Conservation (phyloP, 2,888 invertebrate species). For the Crocallis elinguaria region DNA sequence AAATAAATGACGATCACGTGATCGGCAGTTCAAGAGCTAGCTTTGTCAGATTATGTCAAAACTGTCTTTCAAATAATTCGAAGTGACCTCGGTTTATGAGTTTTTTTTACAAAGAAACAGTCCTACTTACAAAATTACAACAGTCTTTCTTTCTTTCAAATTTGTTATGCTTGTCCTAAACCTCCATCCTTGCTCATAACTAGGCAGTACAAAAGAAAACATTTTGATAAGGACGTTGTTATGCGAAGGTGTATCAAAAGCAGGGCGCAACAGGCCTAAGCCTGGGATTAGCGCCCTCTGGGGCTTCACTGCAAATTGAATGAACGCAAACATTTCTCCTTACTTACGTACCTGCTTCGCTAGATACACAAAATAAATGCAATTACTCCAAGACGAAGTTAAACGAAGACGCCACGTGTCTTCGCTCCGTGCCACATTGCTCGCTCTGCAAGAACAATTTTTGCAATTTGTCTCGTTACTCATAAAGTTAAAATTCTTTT, state of each 20-base stretch:
- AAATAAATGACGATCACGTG: no score
- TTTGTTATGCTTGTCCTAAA: no score
- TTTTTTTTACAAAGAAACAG: no score
- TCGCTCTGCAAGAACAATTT: constrained; percentile 1
- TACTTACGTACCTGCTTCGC: constrained; percentile 40
- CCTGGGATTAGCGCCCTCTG: constrained; percentile 73
- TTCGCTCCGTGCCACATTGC: background rate
- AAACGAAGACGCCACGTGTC: constrained; percentile 32
- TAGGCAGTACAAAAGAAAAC: constrained; percentile 30
- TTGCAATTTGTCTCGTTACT: background rate
- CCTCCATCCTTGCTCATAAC: background rate
- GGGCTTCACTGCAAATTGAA: constrained; percentile 81
- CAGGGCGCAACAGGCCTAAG: constrained; percentile 76
- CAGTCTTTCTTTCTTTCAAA: no score
- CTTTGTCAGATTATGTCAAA: no score
- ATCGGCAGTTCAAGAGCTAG: no score
- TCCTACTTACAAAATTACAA: no score
- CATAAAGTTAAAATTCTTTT: no score
- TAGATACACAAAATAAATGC: constrained; percentile 58
- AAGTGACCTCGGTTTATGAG: no score
- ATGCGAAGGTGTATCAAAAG: constrained; percentile 57
- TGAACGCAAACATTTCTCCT: constrained; percentile 68
- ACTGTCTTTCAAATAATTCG: no score
- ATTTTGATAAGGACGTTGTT: constrained; percentile 36
- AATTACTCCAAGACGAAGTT: constrained; percentile 47